These are phyloP conservation scores for Catocala nupta DNA, from an alignment of 2,888 invertebrate genomes.

Conservation along the genomic window DNA sequence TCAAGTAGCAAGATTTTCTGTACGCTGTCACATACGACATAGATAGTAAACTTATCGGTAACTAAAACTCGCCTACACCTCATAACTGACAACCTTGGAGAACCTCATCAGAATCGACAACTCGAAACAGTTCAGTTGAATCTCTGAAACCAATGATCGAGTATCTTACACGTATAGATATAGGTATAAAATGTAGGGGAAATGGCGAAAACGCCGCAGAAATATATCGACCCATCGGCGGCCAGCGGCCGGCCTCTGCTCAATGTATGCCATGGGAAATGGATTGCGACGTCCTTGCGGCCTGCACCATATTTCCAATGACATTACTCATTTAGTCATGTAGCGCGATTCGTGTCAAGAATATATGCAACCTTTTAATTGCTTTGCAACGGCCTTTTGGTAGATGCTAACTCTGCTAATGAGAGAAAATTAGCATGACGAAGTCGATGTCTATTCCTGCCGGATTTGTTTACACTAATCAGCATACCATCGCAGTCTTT, in stretches of 20 bases:
- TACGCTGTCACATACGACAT: slow-evolving; percentile 21
- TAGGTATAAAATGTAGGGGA: slow-evolving; percentile 47
- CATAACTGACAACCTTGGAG: slow-evolving; percentile 58
- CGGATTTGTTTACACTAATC: slow-evolving; percentile 33
- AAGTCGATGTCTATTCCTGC: slow-evolving; percentile 46
- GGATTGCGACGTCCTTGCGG: slow-evolving; percentile 69
- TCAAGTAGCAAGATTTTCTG: neutral
- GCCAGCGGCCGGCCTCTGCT: slow-evolving; percentile 64
- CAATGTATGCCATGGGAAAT: slow-evolving; percentile 70
- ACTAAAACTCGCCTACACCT: slow-evolving; percentile 54
- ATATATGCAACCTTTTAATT: slow-evolving; percentile 39
- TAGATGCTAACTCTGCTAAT: slow-evolving; percentile 38
- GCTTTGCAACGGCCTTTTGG: slow-evolving; percentile 19
- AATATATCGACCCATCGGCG: slow-evolving; percentile 82
- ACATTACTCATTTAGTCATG: slow-evolving; percentile 48
- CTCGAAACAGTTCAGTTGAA: slow-evolving; percentile 56
- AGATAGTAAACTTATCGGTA: slow-evolving; percentile 39
- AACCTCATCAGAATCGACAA: slow-evolving; percentile 46
- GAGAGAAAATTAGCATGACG: slow-evolving; percentile 40
- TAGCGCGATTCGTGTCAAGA: slow-evolving; percentile 15
- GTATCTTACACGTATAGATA: slow-evolving; percentile 36
- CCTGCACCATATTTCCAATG: slow-evolving; percentile 61
- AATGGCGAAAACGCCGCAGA: slow-evolving; percentile 81
- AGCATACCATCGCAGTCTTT: slow-evolving; percentile 13
- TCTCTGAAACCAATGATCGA: slow-evolving; percentile 51